Base-by-base conservation (phyloP, 1,140 invertebrate genomes). In the Globodera ellingtonae region DNA sequence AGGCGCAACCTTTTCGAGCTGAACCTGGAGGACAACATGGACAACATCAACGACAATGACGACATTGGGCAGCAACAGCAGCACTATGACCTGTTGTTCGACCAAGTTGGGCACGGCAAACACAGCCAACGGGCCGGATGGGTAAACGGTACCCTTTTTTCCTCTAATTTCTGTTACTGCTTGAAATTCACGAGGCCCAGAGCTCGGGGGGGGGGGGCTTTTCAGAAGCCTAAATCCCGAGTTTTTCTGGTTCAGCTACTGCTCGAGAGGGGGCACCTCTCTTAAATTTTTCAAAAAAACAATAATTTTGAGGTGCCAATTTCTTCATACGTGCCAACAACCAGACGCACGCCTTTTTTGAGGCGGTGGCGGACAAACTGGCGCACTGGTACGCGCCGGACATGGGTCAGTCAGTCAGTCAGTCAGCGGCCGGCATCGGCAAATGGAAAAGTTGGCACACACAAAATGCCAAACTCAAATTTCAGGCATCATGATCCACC, bases 251-350 rank as follows among this genome's bases (percentile, higher is more conserved):
- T 3, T 35, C 35, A 2, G 35, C 35, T 35, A 35, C 2, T 35
- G 35, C 35, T 35, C 35, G 35, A 2, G 35, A 35, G 35, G 35
- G 35, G 35, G 35, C 2, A 7, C 15, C n/a, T 65, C 59, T 74
- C 24, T 74, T 52, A 48, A 74, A 6, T 1, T 21, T 21, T 76
- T 56, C n/a, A 46, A 15, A 7, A 7, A 24, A 21, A 78, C 21
- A 47, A 8, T 10, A 13, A 44, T 35, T 82, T 87, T 71, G 56
- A 87, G 86, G 87, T 44, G 87, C 87, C 13, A 88, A 89, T 74
- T 88, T 88, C 80, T 88, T 87, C 75, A 78, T 88, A n/a, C 77
- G 81, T 48, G 88, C 87, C 48, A 89, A 86, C 67, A 86, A 89
- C 48, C 72, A 85, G n/a, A 89, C 87, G 8, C 78, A 85, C 35